Conservation (phyloP, 2,888 invertebrate genomes). For the Scelioninae gen. 1 region DNA sequence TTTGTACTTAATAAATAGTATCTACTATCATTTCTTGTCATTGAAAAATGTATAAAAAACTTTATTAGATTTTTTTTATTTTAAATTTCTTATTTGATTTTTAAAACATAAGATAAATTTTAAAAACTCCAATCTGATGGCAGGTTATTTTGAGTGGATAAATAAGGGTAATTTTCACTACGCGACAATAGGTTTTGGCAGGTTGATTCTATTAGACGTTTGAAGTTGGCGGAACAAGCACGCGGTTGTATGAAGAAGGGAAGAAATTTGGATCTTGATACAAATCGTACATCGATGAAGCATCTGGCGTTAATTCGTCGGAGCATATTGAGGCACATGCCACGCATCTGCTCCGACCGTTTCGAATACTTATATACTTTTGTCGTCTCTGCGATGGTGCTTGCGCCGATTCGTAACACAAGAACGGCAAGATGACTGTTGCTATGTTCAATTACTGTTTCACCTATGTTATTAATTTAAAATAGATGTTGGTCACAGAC, state of each 20-base stretch:
- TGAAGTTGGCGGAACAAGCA: constrained; percentile 71
- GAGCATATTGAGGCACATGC: constrained; percentile 80
- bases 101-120: too few relatives aligned
- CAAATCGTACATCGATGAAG: constrained; percentile 82
- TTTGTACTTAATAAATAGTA: too few relatives aligned
- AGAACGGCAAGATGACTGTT: constrained; percentile 77
- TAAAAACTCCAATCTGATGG: too few relatives aligned
- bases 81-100: too few relatives aligned
- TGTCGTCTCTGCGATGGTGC: constrained; percentile 78
- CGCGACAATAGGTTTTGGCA: constrained; percentile 48
- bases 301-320: constrained; percentile 81
- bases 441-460: constrained; percentile 75
- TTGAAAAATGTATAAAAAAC: too few relatives aligned
- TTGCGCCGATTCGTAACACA: too few relatives aligned
- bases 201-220: constrained; percentile 62
- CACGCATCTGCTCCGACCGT: constrained; percentile 82
- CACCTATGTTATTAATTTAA: constrained; percentile 11
- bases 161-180: constrained; percentile 58
- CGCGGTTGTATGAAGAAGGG: constrained; percentile 73
- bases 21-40: too few relatives aligned
- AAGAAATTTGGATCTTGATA: constrained; percentile 67
- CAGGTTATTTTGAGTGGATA: too few relatives aligned
- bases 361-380: constrained; percentile 77
- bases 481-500: too few relatives aligned
- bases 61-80: too few relatives aligned